Evolutionary conservation across 2,888 invertebrate genomes (phyloP), one percentile per base, ranked within the genome.

Genomic region (Fragum fragum): DNA sequence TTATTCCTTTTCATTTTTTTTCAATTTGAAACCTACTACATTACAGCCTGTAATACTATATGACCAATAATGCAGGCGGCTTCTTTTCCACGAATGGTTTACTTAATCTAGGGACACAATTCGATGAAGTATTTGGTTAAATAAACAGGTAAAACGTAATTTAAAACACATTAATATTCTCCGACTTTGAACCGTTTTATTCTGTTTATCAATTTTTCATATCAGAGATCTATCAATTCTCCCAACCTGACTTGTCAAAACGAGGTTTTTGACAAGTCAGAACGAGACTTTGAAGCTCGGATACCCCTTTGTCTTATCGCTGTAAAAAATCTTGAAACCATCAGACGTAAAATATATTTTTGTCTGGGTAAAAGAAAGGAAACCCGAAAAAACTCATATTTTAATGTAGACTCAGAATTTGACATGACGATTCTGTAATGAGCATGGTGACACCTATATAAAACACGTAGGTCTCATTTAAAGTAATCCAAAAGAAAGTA

Each of bases 141-240:
- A 66, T 42, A 42, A 47, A 26, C 39, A 72, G 61, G 69, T 63
- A 73, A 70, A 70, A 73, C 59, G 63, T 83, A 76, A 83, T 83
- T 83, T 83, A 83, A 83, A 83, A 83, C 69, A 77, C 83, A 83
- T 83, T 83, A 83, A 68, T 53, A 42, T 76, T 52, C 32, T 29
- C 14, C 36, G n/a, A 42, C 42, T 42, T 66, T 32, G 66, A 66
- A 66, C 66, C 42, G 42, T 66, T 66, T 66, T 66, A 66, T 42
- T 66, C 32, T 1, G 21, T 32, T 26, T 66, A 66, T 66, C 66
- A 42, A 36, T 66, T 66, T 61, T 42, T n/a, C 7, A 66, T 66
- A 66, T 66, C 66, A 66, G 66, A 32, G 36, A 66, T 66, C 66
- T 26, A 66, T 66, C 66, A 66, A 39, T 42, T 42, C n/a, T 42